Base-by-base conservation (phyloP, 2,113 vertebrate species). In the Antechinus flavipes region DNA sequence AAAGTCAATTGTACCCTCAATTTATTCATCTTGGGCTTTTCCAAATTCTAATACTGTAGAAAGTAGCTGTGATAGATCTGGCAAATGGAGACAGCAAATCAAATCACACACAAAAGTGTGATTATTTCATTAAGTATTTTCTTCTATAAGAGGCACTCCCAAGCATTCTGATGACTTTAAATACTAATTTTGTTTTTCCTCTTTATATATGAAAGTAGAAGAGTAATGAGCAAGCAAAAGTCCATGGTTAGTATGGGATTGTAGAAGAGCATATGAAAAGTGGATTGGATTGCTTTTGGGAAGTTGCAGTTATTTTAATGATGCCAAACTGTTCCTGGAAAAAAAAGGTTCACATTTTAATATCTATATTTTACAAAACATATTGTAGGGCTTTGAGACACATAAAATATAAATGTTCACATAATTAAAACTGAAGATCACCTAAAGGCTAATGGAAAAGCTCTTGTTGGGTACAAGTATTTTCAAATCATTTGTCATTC, bases 1-100 rank as follows among this genome's bases (percentile, higher is more conserved):
- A 55, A n/a, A 89, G 49, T 96, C 96, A 93, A 93, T 58, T 92
- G 0, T 27, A 92, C 1, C 90, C 90, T 96, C 94, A 94, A 92
- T 92, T 94, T 95, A 52, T 91, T 9, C 24, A 68, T 5, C 0
- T 35, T 56, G 30, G 23, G 56, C 84, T 93, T 96, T 92, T 52
- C 76, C 14, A 30, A 93, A 24, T 42, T 24, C 8, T 95, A 8
- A 27, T 3, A 93, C 42, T 95, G 93, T 94, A 94, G 94, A 49
- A n/a, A 84, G 68, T 23, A 84, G n/a, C 93, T 84, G 24, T 95
- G 47, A 94, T 90, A 55, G 25, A 95, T 35, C 26, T 96, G 84
- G 19, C 61, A 95, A 16, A 93, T 19, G 54, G 19, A 6, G 52
- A 42, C 89, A 95, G 93, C 35, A 8, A 8, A 84, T 84, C 68